Base-by-base conservation (phyloP, 2,113 vertebrate species). In the Ginglymostoma cirratum region DNA sequence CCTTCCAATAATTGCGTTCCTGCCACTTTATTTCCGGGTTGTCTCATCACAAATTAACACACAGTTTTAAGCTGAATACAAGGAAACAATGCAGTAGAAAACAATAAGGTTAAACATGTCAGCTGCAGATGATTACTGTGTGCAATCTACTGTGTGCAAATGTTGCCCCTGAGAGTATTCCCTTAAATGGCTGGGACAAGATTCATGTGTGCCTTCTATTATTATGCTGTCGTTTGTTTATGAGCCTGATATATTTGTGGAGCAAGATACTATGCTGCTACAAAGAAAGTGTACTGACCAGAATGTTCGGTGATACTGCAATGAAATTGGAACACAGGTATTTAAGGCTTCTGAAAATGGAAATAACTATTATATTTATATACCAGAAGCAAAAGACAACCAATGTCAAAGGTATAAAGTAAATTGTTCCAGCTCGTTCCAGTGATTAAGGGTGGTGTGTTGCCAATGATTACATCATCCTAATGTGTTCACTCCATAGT, bases 131-230 rank as follows among this genome's bases (percentile, higher is more conserved):
- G 14, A 95, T 95, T 72, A 93, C 89, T 66, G n/a, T 34, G 48
- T 89, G 48, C 65, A 15, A 61, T 55, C 27, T n/a, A 65, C 87
- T n/a, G 5, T n/a, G 2, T 93, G 89, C 34, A 23, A 66, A 34
- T 38, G 89, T n/a, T 93, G 38, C 27, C 42, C 42, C 42, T 70
- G 42, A 95, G n/a, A 67, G 42, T 52, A 52, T 52, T 95, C 24
- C 94, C 94, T 72, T 95, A 95, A 48, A 76, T 95, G 94, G 94
- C 67, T 72, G 42, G 42, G 94, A 61, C 94, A 72, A 72, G 38
- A 72, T 19, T 72, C 23, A 15, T 45, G 27, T 27, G 19, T 70
- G 42, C 14, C 0, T 70, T 67, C 66, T 95, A 95, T 95, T 95
- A 95, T 76, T 95, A 48, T 76, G 72, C 94, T 45, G 45, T 42